phyloP scores from a whole-genome alignment of 2,113 vertebrate genomes.

The Maccullochella peelii region DNA sequence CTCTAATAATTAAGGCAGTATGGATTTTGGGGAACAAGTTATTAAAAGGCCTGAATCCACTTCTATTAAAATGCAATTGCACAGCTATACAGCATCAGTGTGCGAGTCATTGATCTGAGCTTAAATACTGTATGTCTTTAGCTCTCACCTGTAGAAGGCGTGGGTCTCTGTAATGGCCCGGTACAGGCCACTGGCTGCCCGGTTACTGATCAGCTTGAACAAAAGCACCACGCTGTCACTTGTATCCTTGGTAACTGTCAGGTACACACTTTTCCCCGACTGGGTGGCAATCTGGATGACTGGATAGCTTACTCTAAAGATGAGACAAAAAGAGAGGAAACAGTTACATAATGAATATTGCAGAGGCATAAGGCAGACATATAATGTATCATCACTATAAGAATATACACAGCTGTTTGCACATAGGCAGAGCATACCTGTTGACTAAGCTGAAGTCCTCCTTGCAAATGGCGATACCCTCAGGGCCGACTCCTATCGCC shows the following conservation, averaged over 20 bases:
- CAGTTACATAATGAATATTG: neutral
- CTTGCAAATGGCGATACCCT: conserved; percentile 94
- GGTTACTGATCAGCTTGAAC: conserved; percentile 96
- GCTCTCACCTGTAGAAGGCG: conserved; percentile 94
- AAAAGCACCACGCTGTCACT: conserved; percentile 93
- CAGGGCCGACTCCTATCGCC: conserved; percentile 94
- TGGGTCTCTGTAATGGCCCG: conserved; percentile 97
- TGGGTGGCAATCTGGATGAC: conserved; percentile 98
- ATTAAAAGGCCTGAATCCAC: neutral
- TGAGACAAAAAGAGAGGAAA: neutral
- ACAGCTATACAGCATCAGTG: neutral
- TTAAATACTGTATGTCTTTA: neutral
- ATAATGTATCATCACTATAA: neutral
- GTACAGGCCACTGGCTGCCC: conserved; percentile 96
- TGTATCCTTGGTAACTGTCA: conserved; percentile 95
- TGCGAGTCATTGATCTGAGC: neutral
- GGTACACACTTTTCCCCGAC: conserved; percentile 96
- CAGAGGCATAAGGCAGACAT: no score
- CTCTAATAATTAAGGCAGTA: neutral
- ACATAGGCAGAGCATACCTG: conserved; percentile 81
- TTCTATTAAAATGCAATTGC: neutral
- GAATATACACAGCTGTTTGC: neutral
- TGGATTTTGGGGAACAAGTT: neutral
- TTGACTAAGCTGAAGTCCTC: conserved; percentile 94
- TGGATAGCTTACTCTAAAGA: conserved; percentile 91